phyloP scores from a whole-genome alignment of 2,797 vertebrate species.

The Mus minutoides region DNA sequence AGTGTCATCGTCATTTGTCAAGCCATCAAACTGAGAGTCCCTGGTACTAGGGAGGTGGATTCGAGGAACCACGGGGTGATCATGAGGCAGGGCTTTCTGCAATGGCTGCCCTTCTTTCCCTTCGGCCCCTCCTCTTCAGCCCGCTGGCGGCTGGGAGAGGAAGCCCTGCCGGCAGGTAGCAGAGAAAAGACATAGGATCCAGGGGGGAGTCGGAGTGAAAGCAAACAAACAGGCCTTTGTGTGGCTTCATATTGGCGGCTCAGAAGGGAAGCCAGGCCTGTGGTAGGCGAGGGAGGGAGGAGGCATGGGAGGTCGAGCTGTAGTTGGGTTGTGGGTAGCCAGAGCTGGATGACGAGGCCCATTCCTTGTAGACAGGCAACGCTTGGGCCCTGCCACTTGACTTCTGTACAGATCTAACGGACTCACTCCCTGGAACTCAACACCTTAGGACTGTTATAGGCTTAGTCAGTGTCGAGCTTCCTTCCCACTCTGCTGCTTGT shows the following conservation, averaged over 20 bases:
- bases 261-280: slow-evolving; percentile 29
- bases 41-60: neutral
- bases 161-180: slow-evolving; percentile 80
- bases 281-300: slow-evolving; percentile 45
- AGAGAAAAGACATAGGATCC: slow-evolving; percentile 74
- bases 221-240: slow-evolving; percentile 75
- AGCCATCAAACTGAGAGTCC: slow-evolving; percentile 24
- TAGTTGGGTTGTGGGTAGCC: slow-evolving; percentile 45
- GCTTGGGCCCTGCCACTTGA: slow-evolving; percentile 28
- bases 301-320: neutral
- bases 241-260: slow-evolving; percentile 59
- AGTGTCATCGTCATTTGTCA: slow-evolving; percentile 77
- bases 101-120: slow-evolving; percentile 57
- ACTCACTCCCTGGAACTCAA: slow-evolving; percentile 33
- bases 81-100: slow-evolving; percentile 48
- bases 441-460: neutral
- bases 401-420: slow-evolving; percentile 38
- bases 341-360: slow-evolving; percentile 22
- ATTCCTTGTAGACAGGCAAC: neutral
- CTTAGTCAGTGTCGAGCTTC: slow-evolving; percentile 2
- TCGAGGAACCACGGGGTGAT: neutral
- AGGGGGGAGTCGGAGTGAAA: slow-evolving; percentile 74
- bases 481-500: neutral
- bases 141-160: slow-evolving; percentile 67
- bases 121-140: slow-evolving; percentile 58